A percentile compares a stretch with the other conserved stretches of the same genome.
phyloP scores from a whole-genome alignment of 2,888 invertebrate genomes.

The Zootermopsis nevadensis region DNA sequence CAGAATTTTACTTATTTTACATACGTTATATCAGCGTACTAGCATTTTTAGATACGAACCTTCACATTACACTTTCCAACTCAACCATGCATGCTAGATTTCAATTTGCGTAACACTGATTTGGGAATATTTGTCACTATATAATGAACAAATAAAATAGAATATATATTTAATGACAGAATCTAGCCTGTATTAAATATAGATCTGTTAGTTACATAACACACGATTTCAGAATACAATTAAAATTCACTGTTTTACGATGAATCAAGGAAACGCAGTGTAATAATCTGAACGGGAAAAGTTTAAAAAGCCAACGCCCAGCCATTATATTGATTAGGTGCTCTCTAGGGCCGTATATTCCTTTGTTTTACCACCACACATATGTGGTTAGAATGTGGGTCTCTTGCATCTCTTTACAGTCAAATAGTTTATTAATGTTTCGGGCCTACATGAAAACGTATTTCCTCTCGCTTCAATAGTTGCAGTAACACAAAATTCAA shows the following conservation, averaged over 20 bases:
- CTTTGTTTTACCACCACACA: constrained; percentile 26
- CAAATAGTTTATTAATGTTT: constrained; percentile 43
- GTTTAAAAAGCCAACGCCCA: constrained; percentile 13
- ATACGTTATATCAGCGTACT: background rate
- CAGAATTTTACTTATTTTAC: background rate
- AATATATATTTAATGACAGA: constrained; percentile 21
- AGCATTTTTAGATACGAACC: constrained; percentile 1
- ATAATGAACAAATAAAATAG: constrained; percentile 25
- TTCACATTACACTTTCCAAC: background rate
- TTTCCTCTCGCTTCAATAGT: constrained; percentile 17
- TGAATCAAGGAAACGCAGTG: constrained; percentile 6
- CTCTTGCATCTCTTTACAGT: constrained; percentile 32
- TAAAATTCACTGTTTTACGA: constrained; percentile 31
- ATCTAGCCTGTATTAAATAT: constrained; percentile 26
- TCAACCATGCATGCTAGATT: background rate
- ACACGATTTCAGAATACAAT: constrained; percentile 13
- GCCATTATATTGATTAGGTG: constrained; percentile 19
- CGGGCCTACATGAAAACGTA: constrained; percentile 38
- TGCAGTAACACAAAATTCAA: constrained; percentile 34
- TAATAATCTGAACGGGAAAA: constrained; percentile 4
- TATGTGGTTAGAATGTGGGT: constrained; percentile 30
- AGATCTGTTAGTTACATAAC: background rate
- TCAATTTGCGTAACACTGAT: background rate
- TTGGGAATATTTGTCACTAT: background rate
- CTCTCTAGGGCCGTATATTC: constrained; percentile 20